These are phyloP conservation scores for Crypturellus undulatus DNA, from an alignment of 2,113 vertebrate species.

Conservation along the genomic window DNA sequence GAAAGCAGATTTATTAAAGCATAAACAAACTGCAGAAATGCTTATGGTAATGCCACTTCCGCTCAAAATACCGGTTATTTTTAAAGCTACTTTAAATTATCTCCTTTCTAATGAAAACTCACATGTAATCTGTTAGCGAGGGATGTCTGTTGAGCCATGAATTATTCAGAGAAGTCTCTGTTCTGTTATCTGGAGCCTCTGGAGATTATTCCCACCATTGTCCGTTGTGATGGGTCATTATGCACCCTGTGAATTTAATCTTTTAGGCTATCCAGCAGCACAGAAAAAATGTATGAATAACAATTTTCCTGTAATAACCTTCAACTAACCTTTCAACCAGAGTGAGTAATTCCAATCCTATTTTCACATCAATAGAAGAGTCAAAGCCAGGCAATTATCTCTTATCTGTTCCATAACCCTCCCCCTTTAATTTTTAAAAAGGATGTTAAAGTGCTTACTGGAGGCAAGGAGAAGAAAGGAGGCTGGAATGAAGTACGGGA, in stretches of 20 bases:
- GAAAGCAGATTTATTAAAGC: slow-evolving; percentile 74
- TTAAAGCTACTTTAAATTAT: slow-evolving; percentile 81
- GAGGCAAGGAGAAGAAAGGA: slow-evolving; percentile 55
- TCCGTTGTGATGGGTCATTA: slow-evolving; percentile 97
- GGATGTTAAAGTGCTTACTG: slow-evolving; percentile 69
- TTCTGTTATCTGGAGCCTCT: slow-evolving; percentile 84
- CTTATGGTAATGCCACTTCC: slow-evolving; percentile 83
- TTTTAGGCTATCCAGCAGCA: slow-evolving; percentile 86
- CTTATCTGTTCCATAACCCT: slow-evolving; percentile 79
- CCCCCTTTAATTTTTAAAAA: slow-evolving; percentile 77
- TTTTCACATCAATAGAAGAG: slow-evolving; percentile 93
- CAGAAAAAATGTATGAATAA: slow-evolving; percentile 84
- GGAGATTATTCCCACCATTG: slow-evolving; percentile 91
- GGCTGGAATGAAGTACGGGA: slow-evolving; percentile 25
- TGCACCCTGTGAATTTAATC: slow-evolving; percentile 93
- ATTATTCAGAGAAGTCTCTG: slow-evolving; percentile 90
- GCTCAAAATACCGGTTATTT: slow-evolving; percentile 82
- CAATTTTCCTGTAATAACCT: slow-evolving; percentile 94
- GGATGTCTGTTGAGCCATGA: slow-evolving; percentile 85
- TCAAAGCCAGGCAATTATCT: slow-evolving; percentile 82
- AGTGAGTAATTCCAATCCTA: slow-evolving; percentile 92
- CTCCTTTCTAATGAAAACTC: slow-evolving; percentile 86
- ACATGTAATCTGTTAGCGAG: slow-evolving; percentile 86
- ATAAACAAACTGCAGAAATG: slow-evolving; percentile 80
- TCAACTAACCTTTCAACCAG: slow-evolving; percentile 96